phyloP scores from a whole-genome alignment of 37 sponge, comb jelly and placozoan species.

The Trichoplax adhaerens region DNA sequence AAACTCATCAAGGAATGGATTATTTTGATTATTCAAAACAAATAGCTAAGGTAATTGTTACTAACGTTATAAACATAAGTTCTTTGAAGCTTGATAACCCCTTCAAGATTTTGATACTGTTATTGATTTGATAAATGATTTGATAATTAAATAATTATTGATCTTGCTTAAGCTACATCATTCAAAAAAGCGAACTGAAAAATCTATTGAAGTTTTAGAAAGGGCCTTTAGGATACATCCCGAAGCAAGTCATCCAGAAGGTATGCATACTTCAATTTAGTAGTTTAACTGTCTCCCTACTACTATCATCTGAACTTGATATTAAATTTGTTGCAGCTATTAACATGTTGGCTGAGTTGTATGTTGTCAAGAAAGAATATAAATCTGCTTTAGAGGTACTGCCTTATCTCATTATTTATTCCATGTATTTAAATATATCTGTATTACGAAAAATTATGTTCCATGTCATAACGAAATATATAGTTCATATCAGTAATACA shows the following conservation, averaged over 20 bases:
- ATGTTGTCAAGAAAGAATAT: constrained; percentile 32
- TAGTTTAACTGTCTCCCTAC: neutral
- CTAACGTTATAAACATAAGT: no score
- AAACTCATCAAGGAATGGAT: constrained; percentile 8
- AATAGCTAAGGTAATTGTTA: constrained; percentile 29
- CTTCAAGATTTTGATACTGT: no score
- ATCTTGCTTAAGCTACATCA: constrained; percentile 28
- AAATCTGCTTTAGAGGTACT: constrained; percentile 23
- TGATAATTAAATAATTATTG: no score
- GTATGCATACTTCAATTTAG: constrained; percentile 2
- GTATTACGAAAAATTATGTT: no score
- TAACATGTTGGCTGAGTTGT: constrained; percentile 63
- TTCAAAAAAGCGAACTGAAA: constrained; percentile 8
- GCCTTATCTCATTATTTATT: no score
- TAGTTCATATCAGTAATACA: no score
- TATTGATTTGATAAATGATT: no score
- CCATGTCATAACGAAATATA: no score
- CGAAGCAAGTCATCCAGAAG: constrained; percentile 25
- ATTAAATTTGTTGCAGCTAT: constrained; percentile 15
- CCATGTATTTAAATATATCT: no score
- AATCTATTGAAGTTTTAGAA: constrained; percentile 29
- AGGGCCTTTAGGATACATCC: constrained; percentile 11
- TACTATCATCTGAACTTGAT: constrained; percentile 1
- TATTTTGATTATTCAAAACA: constrained; percentile 36
- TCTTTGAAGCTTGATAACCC: no score